Base-by-base conservation (phyloP, 1,140 invertebrate species). In the Scaptomyza graminum region DNA sequence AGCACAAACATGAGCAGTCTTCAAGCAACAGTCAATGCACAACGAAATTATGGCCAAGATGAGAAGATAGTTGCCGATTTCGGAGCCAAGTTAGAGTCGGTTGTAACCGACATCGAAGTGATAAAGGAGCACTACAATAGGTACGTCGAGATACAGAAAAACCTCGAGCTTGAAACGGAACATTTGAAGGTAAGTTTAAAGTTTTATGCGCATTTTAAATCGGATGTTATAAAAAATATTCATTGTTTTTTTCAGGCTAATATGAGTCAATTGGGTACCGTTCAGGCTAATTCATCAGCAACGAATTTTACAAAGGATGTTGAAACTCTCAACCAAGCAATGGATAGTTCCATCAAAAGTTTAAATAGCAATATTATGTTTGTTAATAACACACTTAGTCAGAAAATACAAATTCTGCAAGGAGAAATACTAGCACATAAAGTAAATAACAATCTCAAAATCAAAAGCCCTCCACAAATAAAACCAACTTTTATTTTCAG, bases 41-140 rank as follows among this genome's bases (percentile, higher is more conserved):
- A 88, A 51, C 52, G 89, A 37, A 91, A 76, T 47, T 90, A 89
- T 22, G 80, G 76, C 8, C 82, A 91, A 41, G 90, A 91, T 31
- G 81, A 91, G 47, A 90, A 91, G 31, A 25, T 90, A 11, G 89
- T 91, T 8, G 90, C 89, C 0, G 88, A 90, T 37, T 91, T 91
- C 56, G 90, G 90, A 25, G 90, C 90, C 8, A 91, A 91, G 75
- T 74, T 91, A 15, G 90, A 90, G 61, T 77, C 90, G 5, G 74
- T 90, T 11, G 66, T 74, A 12, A 76, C 84, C 1, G 90, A 91
- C 44, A 77, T 91, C 16, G 90, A 91, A 37, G 75, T 56, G 9
- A 76, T 91, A 15, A 91, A 91, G n/a, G 87, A 89, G 0, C 82
- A 89, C 49, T 89, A 87, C 46, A 88, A 79, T 9, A 72, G 66